Evolutionary conservation across 2,888 invertebrate genomes (phyloP), one percentile per base, ranked within the genome.

Genomic region (Hypomecis punctinalis): DNA sequence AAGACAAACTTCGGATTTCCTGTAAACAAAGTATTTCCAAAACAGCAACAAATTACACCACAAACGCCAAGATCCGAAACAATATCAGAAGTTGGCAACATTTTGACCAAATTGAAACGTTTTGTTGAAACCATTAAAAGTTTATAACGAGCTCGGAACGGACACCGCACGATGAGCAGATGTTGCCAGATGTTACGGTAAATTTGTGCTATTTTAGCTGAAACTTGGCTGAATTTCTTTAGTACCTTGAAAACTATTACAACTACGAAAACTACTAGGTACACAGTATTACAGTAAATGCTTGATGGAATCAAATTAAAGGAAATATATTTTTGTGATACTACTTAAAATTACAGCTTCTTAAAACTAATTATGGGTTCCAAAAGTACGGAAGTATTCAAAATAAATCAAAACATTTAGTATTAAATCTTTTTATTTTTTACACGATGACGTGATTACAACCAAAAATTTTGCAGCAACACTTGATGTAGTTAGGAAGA

Each of bases 71-170:
- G 55, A 55, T 39, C 52, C 10, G 4, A 40, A 40, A 52, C 52
- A 42, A 42, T 53, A 40, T 33, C 43, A 54, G 43, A 40, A 56
- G 47, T 56, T 56, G 47, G 39, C 47, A 47, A 56, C 43, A 56
- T 56, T 56, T 10, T n/a, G 46, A 39, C 46, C 56, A 47, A 40
- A 56, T 56, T 47, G 47, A 47, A 47, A 40, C 56, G 56, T 56
- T 59, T 59, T 51, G 58, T 58, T 51, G 52, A 53, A 59, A 60
- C 60, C 60, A 60, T 53, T 60, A 60, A 60, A 60, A 60, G 52
- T 60, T 49, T 37, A 2, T 39, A 53, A 59, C 51, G 49, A 57
- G 43, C 46, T 11, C 3, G 60, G 36, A 45, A 23, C 23, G 37
- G 43, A 52, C 51, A 52, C 43, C 46, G 46, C 45, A 52, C 45